Conservation (phyloP, 1,140 invertebrate genomes). For the Octopus bimaculoides region DNA sequence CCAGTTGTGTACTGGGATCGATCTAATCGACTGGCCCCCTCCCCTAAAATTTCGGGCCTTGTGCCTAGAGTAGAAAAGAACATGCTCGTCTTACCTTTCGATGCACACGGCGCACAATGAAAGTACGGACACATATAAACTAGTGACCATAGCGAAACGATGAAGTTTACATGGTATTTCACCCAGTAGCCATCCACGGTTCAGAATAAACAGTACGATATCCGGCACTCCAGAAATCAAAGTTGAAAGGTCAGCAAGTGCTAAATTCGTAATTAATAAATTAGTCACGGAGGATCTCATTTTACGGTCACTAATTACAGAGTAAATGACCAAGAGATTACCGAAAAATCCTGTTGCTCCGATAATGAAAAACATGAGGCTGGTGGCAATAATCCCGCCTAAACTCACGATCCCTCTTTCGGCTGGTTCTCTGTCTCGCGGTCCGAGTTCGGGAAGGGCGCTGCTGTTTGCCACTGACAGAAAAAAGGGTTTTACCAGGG, state of each 20-base stretch:
- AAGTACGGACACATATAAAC: constrained; percentile 56
- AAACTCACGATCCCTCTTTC: neutral
- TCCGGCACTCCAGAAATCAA: constrained; percentile 56
- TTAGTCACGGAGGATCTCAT: constrained; percentile 55
- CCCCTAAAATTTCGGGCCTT: too few relatives aligned
- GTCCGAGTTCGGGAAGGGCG: too few relatives aligned
- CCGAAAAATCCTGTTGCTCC: constrained; percentile 39
- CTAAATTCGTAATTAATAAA: constrained; percentile 55
- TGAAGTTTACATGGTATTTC: constrained; percentile 46
- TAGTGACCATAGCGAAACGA: constrained; percentile 50
- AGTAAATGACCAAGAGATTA: constrained; percentile 53
- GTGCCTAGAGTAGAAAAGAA: too few relatives aligned
- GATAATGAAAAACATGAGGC: constrained; percentile 34
- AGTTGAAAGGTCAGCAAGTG: constrained; percentile 49
- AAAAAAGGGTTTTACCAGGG: too few relatives aligned
- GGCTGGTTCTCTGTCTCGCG: too few relatives aligned
- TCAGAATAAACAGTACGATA: constrained; percentile 54
- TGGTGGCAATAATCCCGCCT: neutral
- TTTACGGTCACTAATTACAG: constrained; percentile 44
- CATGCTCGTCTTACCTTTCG: constrained; percentile 51
- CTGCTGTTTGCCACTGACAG: too few relatives aligned
- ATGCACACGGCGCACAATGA: constrained; percentile 55
- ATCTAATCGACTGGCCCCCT: too few relatives aligned
- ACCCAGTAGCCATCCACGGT: constrained; percentile 53
- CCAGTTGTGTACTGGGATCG: too few relatives aligned